These are phyloP conservation scores for Peromyscus melanophrys DNA, from an alignment of 2,797 vertebrate species.

Conservation along the genomic window DNA sequence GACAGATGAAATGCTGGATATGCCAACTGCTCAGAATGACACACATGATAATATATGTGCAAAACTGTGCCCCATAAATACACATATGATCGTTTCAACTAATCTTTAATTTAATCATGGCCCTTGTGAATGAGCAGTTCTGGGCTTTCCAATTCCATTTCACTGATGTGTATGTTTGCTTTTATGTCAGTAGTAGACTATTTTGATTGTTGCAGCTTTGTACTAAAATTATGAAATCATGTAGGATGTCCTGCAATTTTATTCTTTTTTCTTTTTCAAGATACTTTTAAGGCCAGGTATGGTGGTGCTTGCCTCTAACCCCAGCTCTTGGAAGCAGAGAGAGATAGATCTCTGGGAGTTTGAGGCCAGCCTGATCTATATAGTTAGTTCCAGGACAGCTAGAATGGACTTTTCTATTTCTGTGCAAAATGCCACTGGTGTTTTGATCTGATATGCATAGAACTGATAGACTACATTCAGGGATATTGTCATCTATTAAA, in stretches of 20 bases:
- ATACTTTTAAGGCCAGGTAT: background rate
- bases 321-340: background rate
- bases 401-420: constrained; percentile 22
- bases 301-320: too few relatives aligned
- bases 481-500: background rate
- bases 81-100: background rate
- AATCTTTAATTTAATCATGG: background rate
- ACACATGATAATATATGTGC: background rate
- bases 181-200: background rate
- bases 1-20: background rate
- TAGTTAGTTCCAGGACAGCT: background rate
- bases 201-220: background rate
- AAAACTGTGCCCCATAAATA: background rate
- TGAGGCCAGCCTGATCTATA: background rate
- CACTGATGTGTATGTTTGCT: background rate
- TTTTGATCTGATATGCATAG: background rate
- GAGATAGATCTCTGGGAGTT: too few relatives aligned
- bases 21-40: too few relatives aligned
- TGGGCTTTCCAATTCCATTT: background rate
- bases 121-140: background rate
- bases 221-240: background rate
- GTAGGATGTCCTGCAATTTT: background rate
- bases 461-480: background rate
- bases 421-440: background rate
- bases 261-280: background rate